A percentile compares a stretch with the other conserved stretches of the same genome.
Conservation (phyloP, 1,140 invertebrate species). For the Dysdera silvatica region DNA sequence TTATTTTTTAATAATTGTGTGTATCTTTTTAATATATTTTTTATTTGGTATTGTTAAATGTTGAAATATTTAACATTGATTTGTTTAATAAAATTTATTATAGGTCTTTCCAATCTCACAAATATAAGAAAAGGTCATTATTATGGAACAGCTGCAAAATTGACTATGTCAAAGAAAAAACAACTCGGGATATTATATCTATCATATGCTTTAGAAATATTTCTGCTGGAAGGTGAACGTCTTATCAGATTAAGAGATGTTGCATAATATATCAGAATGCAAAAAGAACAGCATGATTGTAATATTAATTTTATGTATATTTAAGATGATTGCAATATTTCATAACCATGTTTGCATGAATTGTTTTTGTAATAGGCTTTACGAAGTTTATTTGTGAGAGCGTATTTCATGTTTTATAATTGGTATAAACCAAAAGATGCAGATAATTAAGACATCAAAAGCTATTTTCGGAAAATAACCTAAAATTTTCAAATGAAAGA, state of each 20-base stretch:
- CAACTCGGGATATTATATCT: slow-evolving; percentile 73
- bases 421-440: too few species aligned
- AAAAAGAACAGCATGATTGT: too few species aligned
- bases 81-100: not conserved
- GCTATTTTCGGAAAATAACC: too few species aligned
- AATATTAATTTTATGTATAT: too few species aligned
- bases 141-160: slow-evolving; percentile 67
- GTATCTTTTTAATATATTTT: not conserved
- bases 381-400: too few species aligned
- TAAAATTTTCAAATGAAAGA: too few species aligned
- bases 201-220: slow-evolving; percentile 72
- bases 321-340: too few species aligned
- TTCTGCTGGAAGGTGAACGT: slow-evolving; percentile 75
- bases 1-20: not conserved
- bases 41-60: not conserved
- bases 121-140: slow-evolving; percentile 76
- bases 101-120: slow-evolving; percentile 49
- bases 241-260: slow-evolving; percentile 60
- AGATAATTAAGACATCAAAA: too few species aligned
- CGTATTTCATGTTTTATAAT: too few species aligned
- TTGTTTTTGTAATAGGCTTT: too few species aligned
- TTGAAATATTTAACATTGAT: slow-evolving; percentile 8
- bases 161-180: slow-evolving; percentile 59
- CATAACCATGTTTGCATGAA: too few species aligned
- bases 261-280: too few species aligned